Evolutionary conservation across 2,888 invertebrate species (phyloP), one percentile per base, ranked within the genome.

Genomic region (Dioctria rufipes): DNA sequence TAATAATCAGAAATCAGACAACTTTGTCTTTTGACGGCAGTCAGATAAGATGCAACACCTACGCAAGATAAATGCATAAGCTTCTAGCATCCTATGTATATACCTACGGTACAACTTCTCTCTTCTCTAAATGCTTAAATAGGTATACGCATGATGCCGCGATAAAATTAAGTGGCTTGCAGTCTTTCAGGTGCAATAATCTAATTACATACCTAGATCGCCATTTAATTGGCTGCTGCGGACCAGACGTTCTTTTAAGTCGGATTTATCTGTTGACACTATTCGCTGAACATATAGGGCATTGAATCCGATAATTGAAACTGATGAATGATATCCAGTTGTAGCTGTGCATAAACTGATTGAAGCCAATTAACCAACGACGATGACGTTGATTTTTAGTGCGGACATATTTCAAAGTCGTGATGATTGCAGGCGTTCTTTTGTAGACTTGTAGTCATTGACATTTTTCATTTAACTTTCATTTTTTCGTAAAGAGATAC

Each of bases 381-480:
- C 8, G 40, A 39, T 5, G 73, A 58, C 73, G 60, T 60, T 75
- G 60, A 75, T 60, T 75, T 75, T 60, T 60, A 63, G 63, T 39
- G 0, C 25, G 39, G 63, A 63, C 39, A 3, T 63, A 63, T 37
- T 5, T 37, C 0, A 39, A 61, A 61, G 60, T 25, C 43, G 51
- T 43, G 60, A 43, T 60, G 73, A 60, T 43, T 60, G 60, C 42
- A 60, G 43, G 60, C 60, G 58, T n/a, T n/a, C 73, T 75, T 58
- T 42, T 75, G 58, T 58, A 49, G 73, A 60, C 73, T 60, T 75
- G 73, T 75, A 75, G 60, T 75, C 73, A 75, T 75, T 75, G 73
- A 75, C 73, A 75, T 75, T 75, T 75, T 25, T n/a, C 39, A 43
- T 73, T 75, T 60, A 42, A 75, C 73, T 75, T 75, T 75, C 73